Base-by-base conservation (phyloP, 1,140 invertebrate species). In the Subanguina moxae region DNA sequence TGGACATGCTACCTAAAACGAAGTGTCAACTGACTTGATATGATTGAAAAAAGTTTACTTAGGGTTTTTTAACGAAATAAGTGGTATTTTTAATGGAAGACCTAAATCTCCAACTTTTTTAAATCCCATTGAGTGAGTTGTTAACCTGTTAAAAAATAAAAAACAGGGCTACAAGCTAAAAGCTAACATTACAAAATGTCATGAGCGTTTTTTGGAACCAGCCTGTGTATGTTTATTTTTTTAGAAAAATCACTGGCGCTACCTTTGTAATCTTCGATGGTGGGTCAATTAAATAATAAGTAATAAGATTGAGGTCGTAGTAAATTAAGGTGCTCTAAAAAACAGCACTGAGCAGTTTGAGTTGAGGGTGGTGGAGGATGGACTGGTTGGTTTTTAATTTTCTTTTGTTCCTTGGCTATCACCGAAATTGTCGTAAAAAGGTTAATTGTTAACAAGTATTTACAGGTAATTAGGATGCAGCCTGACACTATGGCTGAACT, bases 241-340 rank as follows among this genome's bases (percentile, higher is more conserved):
- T 38, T 5, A 38, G 32, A 11, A 38, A 38, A 38, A 69, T 43
- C n/a, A 71, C 65, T 17, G 59, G 70, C 32, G 69, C 71, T 48
- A 72, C 69, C 13, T 71, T 71, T 73, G 23, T 71, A 23, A 71
- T 71, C 45, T 71, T 71, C 64, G 69, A 71, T 52, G 62, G 62
- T 61, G 13, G 3, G 52, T 13, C 28, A 5, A 23, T 3, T 28
- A 56, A 38, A n/a, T n/a, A n/a, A n/a, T n/a, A n/a, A n/a, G n/a
- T n/a, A n/a, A n/a, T n/a, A n/a, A n/a, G n/a, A n/a, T n/a, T n/a
- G n/a, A n/a, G n/a, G n/a, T n/a, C n/a, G n/a, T n/a, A n/a, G n/a
- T n/a, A 38, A 38, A 5, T 38, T 38, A 38, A 38, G 65, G 65
- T 25, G 68, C 68, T 8, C n/a, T 70, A 13, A 65, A 62, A 32